Conservation (phyloP, 92 coral and sea anemone species). For the Epizoanthus ramosus region DNA sequence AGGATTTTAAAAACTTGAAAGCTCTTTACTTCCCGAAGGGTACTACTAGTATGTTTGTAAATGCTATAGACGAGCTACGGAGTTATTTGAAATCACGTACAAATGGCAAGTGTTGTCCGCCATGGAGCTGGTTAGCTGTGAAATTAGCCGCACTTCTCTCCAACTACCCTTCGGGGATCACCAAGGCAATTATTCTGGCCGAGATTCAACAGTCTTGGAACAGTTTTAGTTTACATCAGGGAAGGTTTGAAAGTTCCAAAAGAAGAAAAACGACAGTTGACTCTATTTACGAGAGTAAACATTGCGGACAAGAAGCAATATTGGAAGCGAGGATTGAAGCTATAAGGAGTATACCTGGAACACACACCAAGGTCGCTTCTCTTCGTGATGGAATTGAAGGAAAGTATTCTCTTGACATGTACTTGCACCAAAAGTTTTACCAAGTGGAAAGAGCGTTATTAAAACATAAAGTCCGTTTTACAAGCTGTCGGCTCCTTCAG, state of each 20-base stretch:
- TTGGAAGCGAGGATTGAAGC: constrained; percentile 82
- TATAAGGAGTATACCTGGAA: constrained; percentile 75
- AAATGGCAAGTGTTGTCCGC: constrained; percentile 76
- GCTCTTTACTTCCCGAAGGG: neutral
- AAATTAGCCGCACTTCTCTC: constrained; percentile 78
- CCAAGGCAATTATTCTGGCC: constrained; percentile 90
- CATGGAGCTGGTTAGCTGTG: constrained; percentile 92
- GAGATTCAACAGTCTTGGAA: constrained; percentile 93
- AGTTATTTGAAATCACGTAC: constrained; percentile 69
- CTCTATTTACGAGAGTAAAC: constrained; percentile 73
- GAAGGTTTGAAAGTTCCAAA: constrained; percentile 70
- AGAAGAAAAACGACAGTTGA: constrained; percentile 69
- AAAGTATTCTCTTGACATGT: constrained; percentile 77
- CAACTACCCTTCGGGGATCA: constrained; percentile 90
- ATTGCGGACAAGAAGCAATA: constrained; percentile 79
- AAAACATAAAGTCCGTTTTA: constrained; percentile 70
- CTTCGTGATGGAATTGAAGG: constrained; percentile 58
- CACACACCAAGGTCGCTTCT: constrained; percentile 80
- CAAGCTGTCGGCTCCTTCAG: constrained; percentile 85
- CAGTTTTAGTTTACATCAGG: constrained; percentile 73
- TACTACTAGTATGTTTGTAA: constrained; percentile 71
- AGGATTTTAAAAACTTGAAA: no score
- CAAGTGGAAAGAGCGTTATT: constrained; percentile 57
- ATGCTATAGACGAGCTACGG: constrained; percentile 67
- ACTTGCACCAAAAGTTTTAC: constrained; percentile 87